A percentile compares a stretch with the other conserved stretches of the same genome.
Conservation (phyloP, 2,797 vertebrate genomes). For the Anisognathus igniventris region DNA sequence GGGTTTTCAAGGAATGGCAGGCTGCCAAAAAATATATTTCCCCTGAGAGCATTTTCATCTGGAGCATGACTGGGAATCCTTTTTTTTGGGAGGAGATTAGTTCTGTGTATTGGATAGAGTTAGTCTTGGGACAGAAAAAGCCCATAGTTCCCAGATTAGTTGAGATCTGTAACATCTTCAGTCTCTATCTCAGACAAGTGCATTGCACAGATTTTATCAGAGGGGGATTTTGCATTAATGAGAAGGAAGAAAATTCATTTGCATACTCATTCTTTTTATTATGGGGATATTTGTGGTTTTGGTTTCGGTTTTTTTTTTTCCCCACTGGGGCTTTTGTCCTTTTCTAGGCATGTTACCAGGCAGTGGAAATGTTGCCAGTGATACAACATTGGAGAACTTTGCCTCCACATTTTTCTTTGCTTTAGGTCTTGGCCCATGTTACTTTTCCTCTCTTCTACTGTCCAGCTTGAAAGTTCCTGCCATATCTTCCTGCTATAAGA, state of each 20-base stretch:
- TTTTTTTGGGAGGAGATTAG: background rate
- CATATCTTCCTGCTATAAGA: background rate
- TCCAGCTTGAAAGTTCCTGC: background rate
- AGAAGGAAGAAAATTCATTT: background rate
- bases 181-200: background rate
- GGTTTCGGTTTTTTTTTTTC: background rate
- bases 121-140: background rate
- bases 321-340: background rate
- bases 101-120: background rate
- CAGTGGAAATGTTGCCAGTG: background rate
- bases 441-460: background rate
- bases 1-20: background rate
- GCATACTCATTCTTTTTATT: background rate
- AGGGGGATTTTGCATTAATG: background rate
- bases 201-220: background rate
- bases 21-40: background rate
- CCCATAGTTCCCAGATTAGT: background rate
- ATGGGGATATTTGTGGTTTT: background rate
- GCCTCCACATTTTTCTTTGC: background rate
- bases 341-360: background rate
- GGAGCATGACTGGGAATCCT: background rate
- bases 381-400: background rate
- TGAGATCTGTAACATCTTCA: background rate
- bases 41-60: background rate
- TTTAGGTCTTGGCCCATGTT: background rate